Conservation (phyloP, 1,140 invertebrate genomes). For the Drosophila mauritiana region DNA sequence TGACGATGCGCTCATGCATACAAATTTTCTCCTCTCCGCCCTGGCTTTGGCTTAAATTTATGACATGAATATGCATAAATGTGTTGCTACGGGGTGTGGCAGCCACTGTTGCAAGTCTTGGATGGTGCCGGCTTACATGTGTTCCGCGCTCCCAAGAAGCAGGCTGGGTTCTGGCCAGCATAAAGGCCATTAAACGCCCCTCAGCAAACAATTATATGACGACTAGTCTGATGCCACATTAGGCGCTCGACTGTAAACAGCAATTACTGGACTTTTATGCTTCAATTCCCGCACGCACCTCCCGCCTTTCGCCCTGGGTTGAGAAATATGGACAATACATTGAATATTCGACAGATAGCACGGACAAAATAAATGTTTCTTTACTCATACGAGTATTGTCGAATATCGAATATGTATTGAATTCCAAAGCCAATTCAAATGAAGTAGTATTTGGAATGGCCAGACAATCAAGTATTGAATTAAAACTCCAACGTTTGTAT, state of each 20-base stretch:
- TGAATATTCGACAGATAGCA: not conserved
- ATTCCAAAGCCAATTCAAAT: too few relatives aligned
- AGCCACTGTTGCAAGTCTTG: slow-evolving; percentile 37
- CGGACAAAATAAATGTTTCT: too few relatives aligned
- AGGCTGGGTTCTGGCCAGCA: slow-evolving; percentile 34
- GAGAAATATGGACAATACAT: not conserved
- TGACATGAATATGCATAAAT: slow-evolving; percentile 82
- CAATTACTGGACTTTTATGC: slow-evolving; percentile 76
- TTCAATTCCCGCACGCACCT: slow-evolving; percentile 62
- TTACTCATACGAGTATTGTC: too few relatives aligned
- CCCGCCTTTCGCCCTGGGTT: not conserved
- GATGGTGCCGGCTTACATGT: slow-evolving; percentile 61
- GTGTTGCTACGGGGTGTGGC: slow-evolving; percentile 71
- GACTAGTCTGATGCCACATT: slow-evolving; percentile 61
- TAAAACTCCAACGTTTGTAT: not conserved
- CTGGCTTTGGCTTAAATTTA: slow-evolving; percentile 60
- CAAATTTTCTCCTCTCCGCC: slow-evolving; percentile 35
- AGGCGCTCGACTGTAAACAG: slow-evolving; percentile 73
- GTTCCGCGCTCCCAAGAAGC: slow-evolving; percentile 32
- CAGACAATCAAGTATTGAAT: too few relatives aligned
- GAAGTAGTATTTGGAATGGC: too few relatives aligned
- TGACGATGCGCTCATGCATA: slow-evolving; percentile 72
- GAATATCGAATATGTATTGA: too few relatives aligned
- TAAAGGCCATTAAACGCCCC: slow-evolving; percentile 73
- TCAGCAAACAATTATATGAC: slow-evolving; percentile 76